Evolutionary conservation across 2,888 invertebrate genomes (phyloP).

Genomic region (Trachelus troglodyta): DNA sequence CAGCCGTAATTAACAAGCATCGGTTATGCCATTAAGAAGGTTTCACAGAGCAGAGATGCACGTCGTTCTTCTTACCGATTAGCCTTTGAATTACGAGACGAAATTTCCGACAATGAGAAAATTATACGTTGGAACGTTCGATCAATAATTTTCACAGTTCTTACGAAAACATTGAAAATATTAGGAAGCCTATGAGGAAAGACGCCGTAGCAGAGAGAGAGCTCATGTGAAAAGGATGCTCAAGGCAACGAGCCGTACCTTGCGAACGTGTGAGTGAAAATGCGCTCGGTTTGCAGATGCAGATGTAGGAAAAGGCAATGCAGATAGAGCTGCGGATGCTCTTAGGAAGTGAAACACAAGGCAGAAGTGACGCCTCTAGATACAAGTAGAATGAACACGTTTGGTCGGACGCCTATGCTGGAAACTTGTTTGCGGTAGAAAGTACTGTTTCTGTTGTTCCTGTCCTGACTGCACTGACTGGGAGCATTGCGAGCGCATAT

Average conservation of each 20-base stretch:
- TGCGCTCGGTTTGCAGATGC: neutral
- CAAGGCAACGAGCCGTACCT: neutral
- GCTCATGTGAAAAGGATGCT: neutral
- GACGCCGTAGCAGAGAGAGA: neutral
- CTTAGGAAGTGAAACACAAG: neutral
- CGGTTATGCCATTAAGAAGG: constrained; percentile 14
- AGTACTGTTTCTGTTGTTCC: constrained; percentile 26
- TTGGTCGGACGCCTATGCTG: constrained; percentile 5
- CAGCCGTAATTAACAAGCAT: constrained; percentile 18
- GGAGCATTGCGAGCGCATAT: constrained; percentile 23
- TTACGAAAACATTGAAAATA: neutral
- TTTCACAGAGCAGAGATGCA: neutral
- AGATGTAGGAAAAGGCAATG: neutral
- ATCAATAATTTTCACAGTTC: neutral
- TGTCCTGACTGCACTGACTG: constrained; percentile 1
- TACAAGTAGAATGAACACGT: neutral
- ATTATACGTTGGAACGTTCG: neutral
- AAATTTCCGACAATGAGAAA: neutral
- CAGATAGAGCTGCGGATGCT: neutral
- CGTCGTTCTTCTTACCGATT: neutral
- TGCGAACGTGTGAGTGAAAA: neutral
- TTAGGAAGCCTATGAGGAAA: neutral
- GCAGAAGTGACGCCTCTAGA: neutral
- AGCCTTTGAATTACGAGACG: neutral
- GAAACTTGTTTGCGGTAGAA: constrained; percentile 26